Evolutionary conservation across 2,113 vertebrate species (phyloP).

Genomic region (Entosphenus tridentatus): DNA sequence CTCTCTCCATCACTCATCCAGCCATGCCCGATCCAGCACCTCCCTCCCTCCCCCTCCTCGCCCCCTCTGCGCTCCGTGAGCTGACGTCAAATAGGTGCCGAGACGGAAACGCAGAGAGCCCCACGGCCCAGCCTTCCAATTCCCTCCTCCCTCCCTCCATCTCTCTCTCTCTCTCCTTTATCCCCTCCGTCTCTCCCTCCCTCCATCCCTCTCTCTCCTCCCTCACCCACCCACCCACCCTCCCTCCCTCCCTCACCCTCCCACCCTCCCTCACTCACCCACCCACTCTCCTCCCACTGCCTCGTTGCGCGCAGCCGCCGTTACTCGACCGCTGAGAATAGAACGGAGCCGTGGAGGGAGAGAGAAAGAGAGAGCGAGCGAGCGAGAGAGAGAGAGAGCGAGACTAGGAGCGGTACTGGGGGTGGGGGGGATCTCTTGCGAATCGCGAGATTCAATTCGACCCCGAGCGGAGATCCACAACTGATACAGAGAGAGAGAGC

Average conservation of each 20-base stretch:
- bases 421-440: background rate
- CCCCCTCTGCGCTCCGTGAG: background rate
- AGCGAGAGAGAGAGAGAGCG: conserved; percentile 1
- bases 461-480: background rate
- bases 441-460: no score
- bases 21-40: background rate
- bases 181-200: background rate
- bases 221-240: background rate
- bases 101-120: no score
- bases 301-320: no score
- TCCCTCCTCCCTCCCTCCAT: background rate
- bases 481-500: background rate
- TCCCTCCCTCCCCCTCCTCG: conserved; percentile 2
- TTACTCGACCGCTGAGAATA: background rate
- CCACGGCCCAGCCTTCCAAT: background rate
- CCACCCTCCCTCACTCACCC: no score
- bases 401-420: background rate
- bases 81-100: no score
- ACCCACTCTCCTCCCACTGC: no score
- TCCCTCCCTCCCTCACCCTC: background rate
- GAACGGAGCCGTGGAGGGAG: background rate
- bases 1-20: background rate
- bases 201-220: background rate
- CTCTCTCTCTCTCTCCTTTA: background rate
- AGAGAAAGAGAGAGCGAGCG: background rate